phyloP scores from a whole-genome alignment of 2,888 invertebrate genomes.

The Athalia cordata region DNA sequence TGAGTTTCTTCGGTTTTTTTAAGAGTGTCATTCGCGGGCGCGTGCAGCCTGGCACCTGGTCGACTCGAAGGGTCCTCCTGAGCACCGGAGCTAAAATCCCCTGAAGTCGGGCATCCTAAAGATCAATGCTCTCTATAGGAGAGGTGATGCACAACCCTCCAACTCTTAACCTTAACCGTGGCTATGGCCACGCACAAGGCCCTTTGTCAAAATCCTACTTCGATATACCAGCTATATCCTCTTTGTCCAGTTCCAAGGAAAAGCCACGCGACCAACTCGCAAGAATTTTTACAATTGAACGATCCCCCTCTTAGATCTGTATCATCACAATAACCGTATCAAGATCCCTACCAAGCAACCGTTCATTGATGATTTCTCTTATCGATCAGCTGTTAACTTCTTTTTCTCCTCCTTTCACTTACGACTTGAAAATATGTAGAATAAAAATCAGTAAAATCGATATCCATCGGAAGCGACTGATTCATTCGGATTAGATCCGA shows the following conservation, averaged over 20 bases:
- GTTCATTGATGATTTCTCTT: constrained; percentile 7
- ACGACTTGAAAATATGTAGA: not conserved
- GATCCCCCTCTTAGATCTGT: constrained; percentile 19
- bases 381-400: constrained; percentile 9
- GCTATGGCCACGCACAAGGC: constrained; percentile 31
- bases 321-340: constrained; percentile 15
- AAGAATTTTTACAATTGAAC: constrained; percentile 37
- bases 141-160: constrained; percentile 24
- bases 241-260: constrained; percentile 39
- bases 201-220: constrained; percentile 22
- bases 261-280: constrained; percentile 41
- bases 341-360: not conserved
- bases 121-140: not conserved
- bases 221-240: constrained; percentile 22
- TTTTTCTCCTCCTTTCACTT: not conserved
- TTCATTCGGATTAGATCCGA: too few relatives aligned
- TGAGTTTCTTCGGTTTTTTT: constrained; percentile 6
- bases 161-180: constrained; percentile 35
- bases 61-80: not conserved
- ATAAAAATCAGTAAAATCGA: not conserved
- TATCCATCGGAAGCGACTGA: too few relatives aligned
- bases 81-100: not conserved
- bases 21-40: constrained; percentile 30
- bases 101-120: constrained; percentile 2
- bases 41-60: constrained; percentile 39